These are phyloP conservation scores for Elephantulus edwardii DNA, from an alignment of 2,113 vertebrate species.

Conservation along the genomic window DNA sequence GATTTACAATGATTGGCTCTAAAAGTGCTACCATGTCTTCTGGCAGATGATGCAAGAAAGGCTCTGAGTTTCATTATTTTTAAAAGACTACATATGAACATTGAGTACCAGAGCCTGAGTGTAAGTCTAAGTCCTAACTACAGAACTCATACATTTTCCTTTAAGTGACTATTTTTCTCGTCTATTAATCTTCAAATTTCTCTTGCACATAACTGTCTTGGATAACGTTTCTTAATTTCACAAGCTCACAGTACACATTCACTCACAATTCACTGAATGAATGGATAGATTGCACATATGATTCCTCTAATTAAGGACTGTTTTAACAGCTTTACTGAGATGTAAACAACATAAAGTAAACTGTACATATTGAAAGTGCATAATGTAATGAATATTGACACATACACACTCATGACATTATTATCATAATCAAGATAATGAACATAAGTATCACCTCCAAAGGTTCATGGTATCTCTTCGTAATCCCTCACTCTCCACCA, in stretches of 20 bases:
- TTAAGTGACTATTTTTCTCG: background rate
- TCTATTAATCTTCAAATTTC: conserved; percentile 30
- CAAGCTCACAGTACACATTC: background rate
- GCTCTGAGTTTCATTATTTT: background rate
- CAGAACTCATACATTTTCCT: background rate
- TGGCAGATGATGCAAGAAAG: background rate
- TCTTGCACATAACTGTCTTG: background rate
- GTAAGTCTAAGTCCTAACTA: background rate
- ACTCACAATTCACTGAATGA: background rate
- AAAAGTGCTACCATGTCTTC: background rate
- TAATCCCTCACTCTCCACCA: background rate
- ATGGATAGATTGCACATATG: background rate
- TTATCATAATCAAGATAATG: conserved; percentile 47
- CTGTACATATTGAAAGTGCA: background rate
- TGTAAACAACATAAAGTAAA: background rate
- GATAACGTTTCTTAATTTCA: conserved; percentile 11
- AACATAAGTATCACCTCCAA: background rate
- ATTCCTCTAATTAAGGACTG: background rate
- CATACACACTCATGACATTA: conserved; percentile 2
- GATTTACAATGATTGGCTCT: background rate
- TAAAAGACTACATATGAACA: background rate
- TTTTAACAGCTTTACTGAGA: background rate
- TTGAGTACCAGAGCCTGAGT: background rate
- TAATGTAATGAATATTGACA: conserved; percentile 26
- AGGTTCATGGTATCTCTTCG: background rate